These are phyloP conservation scores for Salticus scenicus DNA, from an alignment of 2,888 invertebrate genomes.

Conservation along the genomic window DNA sequence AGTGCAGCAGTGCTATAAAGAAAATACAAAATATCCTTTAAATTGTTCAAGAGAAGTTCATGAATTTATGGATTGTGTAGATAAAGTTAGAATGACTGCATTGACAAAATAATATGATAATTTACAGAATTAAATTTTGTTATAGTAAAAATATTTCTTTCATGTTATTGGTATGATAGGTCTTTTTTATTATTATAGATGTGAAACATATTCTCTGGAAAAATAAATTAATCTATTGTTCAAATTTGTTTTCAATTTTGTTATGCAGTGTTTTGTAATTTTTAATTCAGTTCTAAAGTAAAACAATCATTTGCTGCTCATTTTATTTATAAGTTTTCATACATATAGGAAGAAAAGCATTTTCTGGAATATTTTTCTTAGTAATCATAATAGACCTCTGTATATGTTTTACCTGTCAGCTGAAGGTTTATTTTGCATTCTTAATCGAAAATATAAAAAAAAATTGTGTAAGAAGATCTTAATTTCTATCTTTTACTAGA, in stretches of 20 bases:
- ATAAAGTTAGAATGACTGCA: constrained; percentile 62
- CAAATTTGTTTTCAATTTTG: too few relatives aligned
- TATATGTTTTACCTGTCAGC: too few relatives aligned
- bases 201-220: not conserved
- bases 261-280: too few relatives aligned
- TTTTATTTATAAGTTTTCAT: too few relatives aligned
- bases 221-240: not conserved
- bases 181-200: not conserved
- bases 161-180: not conserved
- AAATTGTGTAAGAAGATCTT: not conserved
- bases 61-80: constrained; percentile 70
- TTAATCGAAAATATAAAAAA: not conserved
- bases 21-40: constrained; percentile 64
- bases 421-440: too few relatives aligned
- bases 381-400: too few relatives aligned
- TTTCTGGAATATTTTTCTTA: too few relatives aligned
- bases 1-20: constrained; percentile 66
- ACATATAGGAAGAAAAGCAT: too few relatives aligned
- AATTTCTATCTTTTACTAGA: not conserved
- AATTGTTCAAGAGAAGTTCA: constrained; percentile 71
- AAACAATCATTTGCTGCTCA: too few relatives aligned
- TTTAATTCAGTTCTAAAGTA: too few relatives aligned
- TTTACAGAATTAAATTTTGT: not conserved
- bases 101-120: constrained; percentile 41
- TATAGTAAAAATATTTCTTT: not conserved